phyloP scores from a whole-genome alignment of 1,140 invertebrate genomes.

The Drosophila subpulchrella region DNA sequence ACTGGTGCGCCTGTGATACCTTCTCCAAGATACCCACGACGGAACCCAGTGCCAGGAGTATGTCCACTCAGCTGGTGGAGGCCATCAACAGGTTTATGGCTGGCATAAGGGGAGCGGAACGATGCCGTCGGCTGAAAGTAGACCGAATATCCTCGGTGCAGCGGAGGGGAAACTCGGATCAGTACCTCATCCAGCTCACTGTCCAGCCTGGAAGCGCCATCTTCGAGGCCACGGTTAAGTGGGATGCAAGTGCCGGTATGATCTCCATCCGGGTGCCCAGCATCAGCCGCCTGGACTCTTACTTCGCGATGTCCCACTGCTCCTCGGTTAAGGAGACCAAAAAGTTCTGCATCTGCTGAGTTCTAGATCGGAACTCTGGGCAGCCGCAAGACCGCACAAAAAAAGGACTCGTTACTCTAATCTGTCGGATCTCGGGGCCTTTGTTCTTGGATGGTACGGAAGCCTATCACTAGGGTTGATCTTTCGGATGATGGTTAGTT shows the following conservation, averaged over 20 bases:
- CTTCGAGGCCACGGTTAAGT: slow-evolving; percentile 86
- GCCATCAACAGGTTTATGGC: slow-evolving; percentile 82
- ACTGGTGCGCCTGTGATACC: slow-evolving; percentile 91
- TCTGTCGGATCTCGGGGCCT: slow-evolving; percentile 34
- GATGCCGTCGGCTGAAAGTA: slow-evolving; percentile 33
- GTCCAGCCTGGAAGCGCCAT: slow-evolving; percentile 80
- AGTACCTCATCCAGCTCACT: slow-evolving; percentile 24
- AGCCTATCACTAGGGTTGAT: slow-evolving; percentile 44
- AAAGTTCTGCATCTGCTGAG: slow-evolving; percentile 86
- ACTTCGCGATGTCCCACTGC: slow-evolving; percentile 85
- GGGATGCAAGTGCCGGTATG: slow-evolving; percentile 60
- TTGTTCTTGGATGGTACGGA: slow-evolving; percentile 37
- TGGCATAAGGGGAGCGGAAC: slow-evolving; percentile 30
- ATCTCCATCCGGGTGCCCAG: slow-evolving; percentile 66
- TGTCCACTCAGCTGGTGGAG: slow-evolving; percentile 85
- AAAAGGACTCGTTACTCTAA: slow-evolving; percentile 21
- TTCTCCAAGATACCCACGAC: slow-evolving; percentile 83
- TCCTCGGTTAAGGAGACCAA: slow-evolving; percentile 84
- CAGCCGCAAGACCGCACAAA: slow-evolving; percentile 25
- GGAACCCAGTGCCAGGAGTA: slow-evolving; percentile 53
- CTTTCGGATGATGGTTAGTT: slow-evolving; percentile 20
- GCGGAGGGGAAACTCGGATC: slow-evolving; percentile 7
- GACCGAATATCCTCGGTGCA: slow-evolving; percentile 19
- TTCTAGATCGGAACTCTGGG: background rate
- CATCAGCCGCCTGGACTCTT: slow-evolving; percentile 87